A percentile compares a stretch with the other conserved stretches of the same genome.
These are phyloP conservation scores for Drosophila nigricruria DNA, from an alignment of 2,888 invertebrate genomes.

Conservation along the genomic window DNA sequence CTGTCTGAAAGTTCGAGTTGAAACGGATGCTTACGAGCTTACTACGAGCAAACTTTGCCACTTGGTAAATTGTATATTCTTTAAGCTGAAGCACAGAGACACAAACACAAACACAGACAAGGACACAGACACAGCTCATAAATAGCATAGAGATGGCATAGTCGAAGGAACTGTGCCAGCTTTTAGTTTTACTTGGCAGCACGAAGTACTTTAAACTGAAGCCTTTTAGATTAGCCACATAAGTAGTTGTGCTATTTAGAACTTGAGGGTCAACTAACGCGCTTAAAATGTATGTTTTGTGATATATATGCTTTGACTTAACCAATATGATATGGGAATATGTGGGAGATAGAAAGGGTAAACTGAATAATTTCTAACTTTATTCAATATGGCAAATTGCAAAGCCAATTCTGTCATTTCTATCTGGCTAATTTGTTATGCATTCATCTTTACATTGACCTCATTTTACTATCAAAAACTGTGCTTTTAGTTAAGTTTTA, in stretches of 20 bases:
- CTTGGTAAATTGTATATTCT: slow-evolving; percentile 53
- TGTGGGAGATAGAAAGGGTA: background rate
- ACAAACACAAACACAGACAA: slow-evolving; percentile 15
- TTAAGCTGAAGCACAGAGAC: slow-evolving; percentile 44
- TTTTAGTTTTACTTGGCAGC: slow-evolving; percentile 58
- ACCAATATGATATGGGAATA: background rate
- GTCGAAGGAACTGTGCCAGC: slow-evolving; percentile 39
- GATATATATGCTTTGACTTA: background rate
- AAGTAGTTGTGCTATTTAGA: slow-evolving; percentile 49
- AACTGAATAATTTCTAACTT: background rate
- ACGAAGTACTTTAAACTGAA: slow-evolving; percentile 36
- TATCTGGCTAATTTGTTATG: background rate
- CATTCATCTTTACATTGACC: background rate
- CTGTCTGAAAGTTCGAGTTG: slow-evolving; percentile 18
- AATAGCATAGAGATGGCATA: slow-evolving; percentile 28
- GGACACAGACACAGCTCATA: slow-evolving; percentile 27
- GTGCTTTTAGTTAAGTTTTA: no score
- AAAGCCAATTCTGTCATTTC: background rate
- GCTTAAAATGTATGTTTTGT: background rate
- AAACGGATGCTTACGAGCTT: slow-evolving; percentile 52
- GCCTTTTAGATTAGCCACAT: slow-evolving; percentile 54
- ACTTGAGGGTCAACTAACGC: background rate
- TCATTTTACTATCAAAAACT: no score
- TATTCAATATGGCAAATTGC: background rate
- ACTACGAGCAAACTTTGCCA: slow-evolving; percentile 59